Percentiles rank a stretch among this genome's conserved stretches.
Conservation (phyloP, 2,113 vertebrate genomes). For the Podarcis raffonei region DNA sequence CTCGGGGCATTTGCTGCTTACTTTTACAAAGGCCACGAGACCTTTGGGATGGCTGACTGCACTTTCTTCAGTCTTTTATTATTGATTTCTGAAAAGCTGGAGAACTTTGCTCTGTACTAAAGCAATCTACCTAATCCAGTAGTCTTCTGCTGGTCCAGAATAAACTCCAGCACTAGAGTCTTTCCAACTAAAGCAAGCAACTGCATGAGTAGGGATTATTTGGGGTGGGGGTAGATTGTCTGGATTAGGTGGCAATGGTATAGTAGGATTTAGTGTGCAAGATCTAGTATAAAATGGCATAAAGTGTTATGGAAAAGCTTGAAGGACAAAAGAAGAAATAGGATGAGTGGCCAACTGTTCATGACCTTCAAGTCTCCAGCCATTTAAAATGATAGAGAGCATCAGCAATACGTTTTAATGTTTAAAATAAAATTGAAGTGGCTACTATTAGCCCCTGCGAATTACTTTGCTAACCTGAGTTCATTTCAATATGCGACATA, state of each 20-base stretch:
- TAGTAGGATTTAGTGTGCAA: too few species aligned
- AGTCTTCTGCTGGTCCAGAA: background rate
- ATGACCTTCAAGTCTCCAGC: too few species aligned
- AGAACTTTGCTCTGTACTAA: background rate
- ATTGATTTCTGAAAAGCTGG: background rate
- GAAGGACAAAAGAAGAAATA: background rate
- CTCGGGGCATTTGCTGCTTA: too few species aligned
- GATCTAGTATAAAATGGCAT: too few species aligned
- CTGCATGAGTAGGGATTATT: background rate
- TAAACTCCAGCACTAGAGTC: background rate
- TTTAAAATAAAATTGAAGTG: background rate
- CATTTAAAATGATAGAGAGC: too few species aligned
- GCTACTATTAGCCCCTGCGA: background rate
- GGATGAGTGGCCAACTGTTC: too few species aligned
- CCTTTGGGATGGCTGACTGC: background rate
- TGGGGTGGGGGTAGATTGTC: background rate
- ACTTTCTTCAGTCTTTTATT: too few species aligned
- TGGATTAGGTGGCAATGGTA: background rate
- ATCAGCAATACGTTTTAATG: background rate
- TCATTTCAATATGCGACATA: background rate
- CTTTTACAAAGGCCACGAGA: background rate
- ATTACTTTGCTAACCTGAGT: background rate
- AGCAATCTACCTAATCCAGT: background rate
- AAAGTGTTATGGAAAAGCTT: too few species aligned
- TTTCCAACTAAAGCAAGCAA: background rate